Evolutionary conservation across 2,113 vertebrate species (phyloP).

Genomic region (Blennius ocellaris): DNA sequence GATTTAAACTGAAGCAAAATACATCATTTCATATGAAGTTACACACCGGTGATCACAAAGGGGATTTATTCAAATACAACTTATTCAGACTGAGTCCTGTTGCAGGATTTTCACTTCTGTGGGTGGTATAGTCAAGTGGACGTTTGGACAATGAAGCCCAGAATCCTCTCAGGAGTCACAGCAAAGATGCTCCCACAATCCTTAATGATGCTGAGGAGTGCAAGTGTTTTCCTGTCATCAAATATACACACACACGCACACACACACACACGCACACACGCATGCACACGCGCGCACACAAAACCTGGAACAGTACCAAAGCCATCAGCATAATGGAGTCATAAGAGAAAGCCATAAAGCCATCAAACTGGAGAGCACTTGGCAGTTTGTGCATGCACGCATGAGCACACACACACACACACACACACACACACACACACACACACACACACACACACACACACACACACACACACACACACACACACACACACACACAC

Average conservation of each 20-base stretch:
- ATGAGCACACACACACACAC: not conserved
- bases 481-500: not conserved
- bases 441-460: not conserved
- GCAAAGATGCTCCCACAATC: conserved; percentile 16
- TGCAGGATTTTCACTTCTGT: not conserved
- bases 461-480: not conserved
- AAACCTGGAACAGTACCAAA: conserved; percentile 75
- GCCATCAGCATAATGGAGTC: conserved; percentile 78
- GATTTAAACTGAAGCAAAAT: too few relatives aligned
- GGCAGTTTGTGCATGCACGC: conserved; percentile 19
- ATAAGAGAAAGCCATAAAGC: conserved; percentile 65
- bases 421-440: not conserved
- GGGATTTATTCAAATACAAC: too few relatives aligned
- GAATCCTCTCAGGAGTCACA: conserved; percentile 20
- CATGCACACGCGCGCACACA: conserved; percentile 7
- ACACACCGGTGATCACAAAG: too few relatives aligned
- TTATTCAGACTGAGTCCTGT: not conserved
- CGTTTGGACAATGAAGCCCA: not conserved
- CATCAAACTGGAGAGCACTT: conserved; percentile 65
- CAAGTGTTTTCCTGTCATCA: conserved; percentile 25
- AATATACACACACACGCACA: not conserved
- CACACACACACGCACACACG: conserved; percentile 14
- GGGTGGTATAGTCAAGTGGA: not conserved
- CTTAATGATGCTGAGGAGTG: conserved; percentile 28
- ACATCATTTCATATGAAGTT: too few relatives aligned